Base-by-base conservation (phyloP, 2,888 invertebrate genomes). In the Gymnosoma rotundatum region DNA sequence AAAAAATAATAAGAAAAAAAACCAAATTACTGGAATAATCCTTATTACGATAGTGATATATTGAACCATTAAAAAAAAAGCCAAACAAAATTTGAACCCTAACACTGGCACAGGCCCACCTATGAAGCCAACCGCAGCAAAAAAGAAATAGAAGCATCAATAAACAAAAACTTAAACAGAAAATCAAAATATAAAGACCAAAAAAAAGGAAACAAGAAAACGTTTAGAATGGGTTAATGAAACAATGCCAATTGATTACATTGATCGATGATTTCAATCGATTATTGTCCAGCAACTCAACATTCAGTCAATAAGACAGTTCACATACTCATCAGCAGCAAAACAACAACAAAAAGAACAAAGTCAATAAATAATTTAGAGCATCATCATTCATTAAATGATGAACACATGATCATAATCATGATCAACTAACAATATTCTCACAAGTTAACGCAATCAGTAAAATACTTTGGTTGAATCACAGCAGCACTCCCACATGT, bases 251-350 rank as follows among this genome's bases (percentile, higher is more conserved):
- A 87, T 87, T 87, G 87, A 87, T 87, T 87, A 86, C 86, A 87
- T 87, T 90, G 90, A 90, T 90, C 89, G 91, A 90, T 90, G 89
- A 90, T 89, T 91, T 90, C 91, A 90, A 90, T 89, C 90, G 90
- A 89, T 91, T 91, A 90, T 90, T 88, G 90, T 89, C 87, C 88
- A 88, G 80, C 69, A 83, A 85, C 78, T 83, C 83, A 86, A 86
- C 79, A 85, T 63, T 66, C 81, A 86, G 70, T 48, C 78, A 76
- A 64, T 58, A 56, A 75, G 80, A 42, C 69, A 72, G 54, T 16
- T 45, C 69, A 72, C 38, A 38, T 42, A 36, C 70, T 83, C 78
- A 78, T 76, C 78, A 78, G 54, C 54, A 48, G 16, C n/a, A 48
- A 42, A 9, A 54, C n/a, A 67, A 60, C 16, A 45, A 38, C 20